Base-by-base conservation (phyloP, 2,113 vertebrate genomes). In the Murina feae region DNA sequence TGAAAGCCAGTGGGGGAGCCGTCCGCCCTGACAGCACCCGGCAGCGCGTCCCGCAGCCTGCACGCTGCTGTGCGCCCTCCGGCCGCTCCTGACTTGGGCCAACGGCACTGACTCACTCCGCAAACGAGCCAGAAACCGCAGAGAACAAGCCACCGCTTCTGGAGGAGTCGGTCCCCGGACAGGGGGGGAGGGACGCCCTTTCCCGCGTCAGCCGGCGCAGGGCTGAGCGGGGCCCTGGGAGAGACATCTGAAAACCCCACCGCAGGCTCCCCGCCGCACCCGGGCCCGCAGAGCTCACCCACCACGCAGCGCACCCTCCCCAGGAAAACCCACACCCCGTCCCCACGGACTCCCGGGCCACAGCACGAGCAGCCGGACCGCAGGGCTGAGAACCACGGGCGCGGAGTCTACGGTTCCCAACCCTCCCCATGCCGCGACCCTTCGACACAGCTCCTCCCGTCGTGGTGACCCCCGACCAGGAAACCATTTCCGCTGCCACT, bases 81-180 rank as follows among this genome's bases (percentile, higher is more conserved):
- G 96, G 95, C 51, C 96, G 97, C 97, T 97, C 97, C 97, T 97
- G 98, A 96, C 94, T 98, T 96, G 91, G 90, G 96, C 98, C 97
- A 98, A 97, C 42, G 96, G 96, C 93, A 97, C 95, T 97, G 97
- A 98, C 96, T 98, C 98, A 98, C 96, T 95, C 97, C 66, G 88
- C 90, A 94, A 91, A 96, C 8, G 90, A 90, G 30, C 90, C 95
- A 90, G 90, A 95, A 97, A 96, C 88, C 89, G 91, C 95, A 90
- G 72, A 92, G 89, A 72, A 85, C 74, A 96, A 95, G 86, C 91
- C 66, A 55, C 53, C n/a, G 97, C 96, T 96, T 95, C 51, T 28
- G 58, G 90, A 94, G 84, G 96, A 93, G 63, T 74, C 79, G 44
- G 86, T 93, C 96, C 25, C 85, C 91, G 84, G 83, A 91, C 96